Percentiles rank a stretch among this genome's conserved stretches.
phyloP scores from a whole-genome alignment of 1,140 invertebrate genomes.

The Heterodera schachtii region DNA sequence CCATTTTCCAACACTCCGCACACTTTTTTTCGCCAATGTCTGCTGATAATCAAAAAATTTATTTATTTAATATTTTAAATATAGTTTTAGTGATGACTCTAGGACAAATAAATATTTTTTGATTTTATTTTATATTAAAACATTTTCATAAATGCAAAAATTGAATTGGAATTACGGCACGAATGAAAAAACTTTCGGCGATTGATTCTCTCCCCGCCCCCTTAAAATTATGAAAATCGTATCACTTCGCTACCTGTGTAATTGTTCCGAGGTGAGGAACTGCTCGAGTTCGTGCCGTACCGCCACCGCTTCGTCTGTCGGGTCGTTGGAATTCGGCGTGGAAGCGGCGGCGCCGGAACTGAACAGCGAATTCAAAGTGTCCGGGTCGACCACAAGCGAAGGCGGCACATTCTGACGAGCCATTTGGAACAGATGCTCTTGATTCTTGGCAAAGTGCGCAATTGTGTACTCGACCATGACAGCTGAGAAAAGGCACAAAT shows the following conservation, averaged over 20 bases:
- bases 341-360: background rate
- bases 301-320: background rate
- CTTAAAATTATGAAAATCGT: too few relatives aligned
- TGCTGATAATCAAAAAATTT: background rate
- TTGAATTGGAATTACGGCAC: too few relatives aligned
- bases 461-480: constrained; percentile 65
- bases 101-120: too few relatives aligned
- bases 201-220: too few relatives aligned
- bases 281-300: background rate
- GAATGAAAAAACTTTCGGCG: too few relatives aligned
- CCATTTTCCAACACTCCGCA: constrained; percentile 28
- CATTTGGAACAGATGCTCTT: constrained; percentile 50
- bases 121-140: constrained; percentile 2
- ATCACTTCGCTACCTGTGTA: constrained; percentile 7
- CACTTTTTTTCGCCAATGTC: constrained; percentile 19
- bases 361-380: constrained; percentile 18
- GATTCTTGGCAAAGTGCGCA: constrained; percentile 63
- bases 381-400: constrained; percentile 54
- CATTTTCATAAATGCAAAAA: too few relatives aligned
- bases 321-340: background rate
- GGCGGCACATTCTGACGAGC: constrained; percentile 48
- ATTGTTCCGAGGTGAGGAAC: constrained; percentile 20
- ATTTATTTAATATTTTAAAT: background rate
- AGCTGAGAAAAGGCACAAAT: constrained; percentile 32
- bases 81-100: constrained; percentile 14